Evolutionary conservation across 2,797 vertebrate genomes (phyloP), one percentile per base, ranked within the genome.

Genomic region (Phoxinus dragarum): DNA sequence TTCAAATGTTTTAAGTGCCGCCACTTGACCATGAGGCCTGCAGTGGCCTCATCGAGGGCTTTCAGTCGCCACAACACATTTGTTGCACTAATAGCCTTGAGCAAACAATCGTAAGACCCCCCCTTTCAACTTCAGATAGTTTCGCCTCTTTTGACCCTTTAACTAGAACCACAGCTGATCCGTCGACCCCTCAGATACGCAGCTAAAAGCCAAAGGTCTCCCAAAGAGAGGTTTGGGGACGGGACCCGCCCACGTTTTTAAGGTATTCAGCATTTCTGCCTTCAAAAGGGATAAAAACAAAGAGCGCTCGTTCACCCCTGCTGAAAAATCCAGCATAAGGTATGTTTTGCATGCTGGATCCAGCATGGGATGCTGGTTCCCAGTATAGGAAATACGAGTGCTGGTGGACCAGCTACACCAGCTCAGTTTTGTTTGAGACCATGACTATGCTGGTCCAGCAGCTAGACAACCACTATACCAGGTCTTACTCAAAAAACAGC

Each of bases 1-100:
- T 88, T 88, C 76, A 81, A 81, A 85, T 88, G 54, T 80, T 82
- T 83, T 64, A 85, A 86, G 83, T 82, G 85, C 49, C 52, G 72
- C 61, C 82, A 87, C 85, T 85, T 87, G 87, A 88, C 87, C 76
- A 85, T 74, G 74, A 80, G 75, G 81, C 79, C 75, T 44, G 76
- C 40, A 75, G 36, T 23, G 12, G 36, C 77, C 54, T 61, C 52
- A 11, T n/a, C 34, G 19, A 72, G 52, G 71, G 80, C 72, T 86
- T 86, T 82, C n/a, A 42, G 59, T 71, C 6, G 6, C 84, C 42
- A 74, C 84, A 85, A 54, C 69, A 38, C 68, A 67, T 68, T 77
- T 19, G 36, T 56, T 69, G 82, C 64, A 23, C 69, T 81, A 81
- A 85, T 67, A 74, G 68, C 52, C 40, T 72, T 72, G 14, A 85